Evolutionary conservation across 1,140 invertebrate species (phyloP), one percentile per base, ranked within the genome.

Genomic region (Drosophila prosaltans): DNA sequence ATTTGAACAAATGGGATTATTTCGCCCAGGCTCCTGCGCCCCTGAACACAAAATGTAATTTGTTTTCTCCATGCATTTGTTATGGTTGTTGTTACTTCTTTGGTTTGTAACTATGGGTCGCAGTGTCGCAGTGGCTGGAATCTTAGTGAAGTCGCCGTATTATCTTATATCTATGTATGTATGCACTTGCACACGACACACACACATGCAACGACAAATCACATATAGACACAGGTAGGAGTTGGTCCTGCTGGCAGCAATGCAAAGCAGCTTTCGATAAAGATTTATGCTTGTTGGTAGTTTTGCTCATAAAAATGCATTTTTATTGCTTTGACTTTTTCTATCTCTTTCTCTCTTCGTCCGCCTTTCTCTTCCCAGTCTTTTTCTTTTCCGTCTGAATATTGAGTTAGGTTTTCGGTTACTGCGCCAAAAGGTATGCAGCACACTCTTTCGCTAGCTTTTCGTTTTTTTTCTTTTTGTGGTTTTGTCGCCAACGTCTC

Each of bases 1-100:
- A 89, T 89, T 89, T 89, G 89, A 89, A 90, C 84, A 89, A 89
- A 89, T 89, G 84, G 84, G 84, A 89, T 89, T 89, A 89, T 89
- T 89, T 89, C 89, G 62, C 71, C 59, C 45, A 51, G 41, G 40
- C 48, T 78, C 63, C 68, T 54, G 62, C 73, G 3, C 45, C n/a
- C 45, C 45, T 51, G 45, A 7, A 69, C 67, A 90, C 84, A 84
- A 89, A 89, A 84, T 84, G 84, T 89, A 89, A 89, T 89, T 89
- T 89, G 84, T 89, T 89, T 90, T 89, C 68, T 51, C 78, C 84
- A 80, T 89, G 84, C 85, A 90, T 89, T 89, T 89, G 84, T 89
- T 89, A 89, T 89, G 89, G 84, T 89, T 89, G 84, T 89, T 89
- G 80, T 73, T 43, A 69, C 39, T 63, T 69, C 65, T 65, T 64